phyloP scores from a whole-genome alignment of 2,888 invertebrate genomes.

The Biston betularia region DNA sequence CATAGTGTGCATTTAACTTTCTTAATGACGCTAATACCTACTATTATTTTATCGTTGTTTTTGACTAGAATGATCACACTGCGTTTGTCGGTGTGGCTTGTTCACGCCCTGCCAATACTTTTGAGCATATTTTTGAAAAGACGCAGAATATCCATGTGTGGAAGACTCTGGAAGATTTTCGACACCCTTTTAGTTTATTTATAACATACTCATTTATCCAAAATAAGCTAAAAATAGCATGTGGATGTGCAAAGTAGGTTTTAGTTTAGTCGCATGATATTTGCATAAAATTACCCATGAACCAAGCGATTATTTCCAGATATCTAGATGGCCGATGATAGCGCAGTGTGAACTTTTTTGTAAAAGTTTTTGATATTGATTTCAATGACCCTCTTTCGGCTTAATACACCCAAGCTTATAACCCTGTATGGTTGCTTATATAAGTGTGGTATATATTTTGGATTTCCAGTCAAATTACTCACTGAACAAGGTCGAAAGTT shows the following conservation, averaged over 20 bases:
- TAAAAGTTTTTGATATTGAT: too few relatives aligned
- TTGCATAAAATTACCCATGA: background rate
- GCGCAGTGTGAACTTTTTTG: too few relatives aligned
- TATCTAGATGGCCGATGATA: too few relatives aligned
- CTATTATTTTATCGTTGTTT: conserved; percentile 4
- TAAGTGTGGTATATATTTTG: too few relatives aligned
- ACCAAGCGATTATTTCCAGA: background rate
- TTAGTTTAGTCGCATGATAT: background rate
- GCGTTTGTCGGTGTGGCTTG: conserved; percentile 7
- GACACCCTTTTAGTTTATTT: conserved; percentile 12
- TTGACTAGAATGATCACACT: conserved; percentile 15
- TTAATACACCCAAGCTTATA: too few relatives aligned
- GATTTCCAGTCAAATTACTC: background rate
- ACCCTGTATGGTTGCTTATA: too few relatives aligned
- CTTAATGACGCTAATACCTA: conserved; percentile 1
- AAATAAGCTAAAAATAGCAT: background rate
- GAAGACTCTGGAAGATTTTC: conserved; percentile 29
- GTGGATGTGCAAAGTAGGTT: background rate
- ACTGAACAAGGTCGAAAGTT: background rate
- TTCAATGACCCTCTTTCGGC: background rate
- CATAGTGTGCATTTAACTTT: too few relatives aligned
- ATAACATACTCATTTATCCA: background rate
- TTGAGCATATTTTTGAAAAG: conserved; percentile 31
- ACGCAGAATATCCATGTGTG: conserved; percentile 30
- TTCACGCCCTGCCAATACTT: conserved; percentile 29